A percentile compares a stretch with the other conserved stretches of the same genome.
Conservation (phyloP, 2,797 vertebrate species). For the Mionectes olivaceus region DNA sequence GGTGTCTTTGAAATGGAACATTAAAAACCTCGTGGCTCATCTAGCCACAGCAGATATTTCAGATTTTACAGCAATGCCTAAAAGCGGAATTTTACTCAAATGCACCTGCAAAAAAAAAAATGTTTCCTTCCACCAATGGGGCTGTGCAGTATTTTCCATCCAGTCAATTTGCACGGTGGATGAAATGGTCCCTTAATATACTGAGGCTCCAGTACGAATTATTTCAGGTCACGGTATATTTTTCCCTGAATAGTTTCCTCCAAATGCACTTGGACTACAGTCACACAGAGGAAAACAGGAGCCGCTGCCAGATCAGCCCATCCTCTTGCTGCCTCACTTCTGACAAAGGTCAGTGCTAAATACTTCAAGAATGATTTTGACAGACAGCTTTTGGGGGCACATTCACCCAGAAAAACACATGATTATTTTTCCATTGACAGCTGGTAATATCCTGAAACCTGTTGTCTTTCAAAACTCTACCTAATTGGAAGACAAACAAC, state of each 20-base stretch:
- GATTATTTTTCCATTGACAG: background rate
- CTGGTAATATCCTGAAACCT: background rate
- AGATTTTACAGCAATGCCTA: background rate
- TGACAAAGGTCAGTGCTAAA: background rate
- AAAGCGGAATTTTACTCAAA: background rate
- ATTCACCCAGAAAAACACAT: background rate
- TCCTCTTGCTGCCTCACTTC: background rate
- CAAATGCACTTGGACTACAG: background rate
- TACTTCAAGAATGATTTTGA: background rate
- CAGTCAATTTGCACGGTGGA: background rate
- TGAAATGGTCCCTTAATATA: background rate
- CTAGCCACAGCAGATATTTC: background rate
- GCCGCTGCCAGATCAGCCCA: background rate
- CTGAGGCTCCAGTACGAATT: background rate
- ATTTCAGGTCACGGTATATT: background rate
- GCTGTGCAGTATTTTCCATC: background rate
- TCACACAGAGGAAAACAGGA: background rate
- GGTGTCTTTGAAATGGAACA: background rate
- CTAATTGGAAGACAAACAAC: background rate
- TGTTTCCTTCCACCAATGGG: background rate
- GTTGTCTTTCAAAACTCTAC: background rate
- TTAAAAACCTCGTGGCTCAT: background rate
- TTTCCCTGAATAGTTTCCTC: background rate
- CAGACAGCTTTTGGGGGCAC: background rate
- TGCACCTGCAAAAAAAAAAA: background rate